Base-by-base conservation (phyloP, 2,797 vertebrate genomes). In the Clarias laeviceps region DNA sequence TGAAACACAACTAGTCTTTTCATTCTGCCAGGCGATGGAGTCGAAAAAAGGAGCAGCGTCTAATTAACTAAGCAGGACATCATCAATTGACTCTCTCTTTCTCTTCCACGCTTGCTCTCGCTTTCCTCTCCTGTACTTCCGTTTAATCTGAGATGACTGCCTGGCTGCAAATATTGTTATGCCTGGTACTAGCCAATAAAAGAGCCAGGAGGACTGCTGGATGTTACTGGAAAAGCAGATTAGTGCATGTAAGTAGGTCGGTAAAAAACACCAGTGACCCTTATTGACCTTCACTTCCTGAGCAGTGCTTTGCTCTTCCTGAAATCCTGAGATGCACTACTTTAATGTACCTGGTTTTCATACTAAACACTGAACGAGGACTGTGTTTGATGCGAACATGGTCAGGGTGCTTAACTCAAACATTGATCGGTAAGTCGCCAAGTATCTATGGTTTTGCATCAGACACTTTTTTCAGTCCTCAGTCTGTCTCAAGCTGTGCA, bases 1-100 rank as follows among this genome's bases (percentile, higher is more conserved):
- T 70, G 54, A 61, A 79, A 50, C 88, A 90, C 89, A 90, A 84
- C 81, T 32, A 18, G 65, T 64, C 88, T 88, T 89, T 89, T 90
- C 86, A 88, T 88, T 54, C 65, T 45, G 72, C n/a, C 59, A 76
- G 45, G 85, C 82, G 61, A 45, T 24, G 69, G 66, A 69, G 87
- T 87, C 82, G 61, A 87, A 80, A 85, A 86, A 81, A 56, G 15
- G 77, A 90, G 86, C 76, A 85, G 83, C 81, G 83, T 86, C 80
- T 65, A 83, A 84, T 88, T 84, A 82, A 90, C 78, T 54, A 56
- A 79, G 61, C 84, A 86, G 82, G 74, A 88, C 66, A 82, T 86
- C 45, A 82, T 88, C 73, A 87, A 82, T 64, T 72, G 85, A 89
- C 86, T 88, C 82, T 80, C 65, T 74, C 82, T 54, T 84, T 80